A percentile compares a stretch with the other conserved stretches of the same genome.
phyloP scores from a whole-genome alignment of 2,113 vertebrate species.

The Vanacampus margaritifer region DNA sequence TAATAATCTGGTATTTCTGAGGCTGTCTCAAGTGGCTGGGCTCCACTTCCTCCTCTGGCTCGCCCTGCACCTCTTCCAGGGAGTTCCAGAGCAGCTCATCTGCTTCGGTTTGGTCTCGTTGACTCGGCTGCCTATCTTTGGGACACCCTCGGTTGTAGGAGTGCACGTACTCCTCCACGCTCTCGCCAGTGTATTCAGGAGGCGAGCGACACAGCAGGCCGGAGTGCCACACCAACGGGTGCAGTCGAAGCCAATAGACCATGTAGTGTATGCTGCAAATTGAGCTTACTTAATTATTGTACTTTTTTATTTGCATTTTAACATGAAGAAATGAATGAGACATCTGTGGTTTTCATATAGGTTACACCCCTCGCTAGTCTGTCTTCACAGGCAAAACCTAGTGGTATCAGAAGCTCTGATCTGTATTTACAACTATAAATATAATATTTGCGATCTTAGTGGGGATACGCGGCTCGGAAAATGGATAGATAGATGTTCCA shows the following conservation, averaged over 20 bases:
- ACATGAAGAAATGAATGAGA: not conserved
- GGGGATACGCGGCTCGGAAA: too few species aligned
- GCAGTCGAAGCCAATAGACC: slow-evolving; percentile 65
- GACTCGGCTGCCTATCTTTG: slow-evolving; percentile 43
- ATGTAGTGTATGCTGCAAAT: slow-evolving; percentile 66
- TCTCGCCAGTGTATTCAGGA: slow-evolving; percentile 40
- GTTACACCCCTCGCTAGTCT: not conserved
- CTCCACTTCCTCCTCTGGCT: slow-evolving; percentile 62
- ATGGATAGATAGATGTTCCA: too few species aligned
- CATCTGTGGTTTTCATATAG: not conserved
- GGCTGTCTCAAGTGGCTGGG: slow-evolving; percentile 51
- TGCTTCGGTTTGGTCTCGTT: slow-evolving; percentile 20
- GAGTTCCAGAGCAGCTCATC: slow-evolving; percentile 51
- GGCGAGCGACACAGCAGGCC: slow-evolving; percentile 62
- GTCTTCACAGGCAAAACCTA: too few species aligned
- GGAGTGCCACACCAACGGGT: slow-evolving; percentile 53
- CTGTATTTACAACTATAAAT: too few species aligned
- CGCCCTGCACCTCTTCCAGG: slow-evolving; percentile 48
- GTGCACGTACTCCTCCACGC: slow-evolving; percentile 52
- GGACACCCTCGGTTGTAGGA: slow-evolving; percentile 65
- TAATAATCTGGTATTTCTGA: slow-evolving; percentile 58
- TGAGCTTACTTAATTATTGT: not conserved
- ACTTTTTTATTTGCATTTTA: not conserved
- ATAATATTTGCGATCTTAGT: too few species aligned
- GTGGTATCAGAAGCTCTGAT: too few species aligned